Evolutionary conservation across 2,113 vertebrate species (phyloP), one percentile per base, ranked within the genome.

Genomic region (Hippotragus niger): DNA sequence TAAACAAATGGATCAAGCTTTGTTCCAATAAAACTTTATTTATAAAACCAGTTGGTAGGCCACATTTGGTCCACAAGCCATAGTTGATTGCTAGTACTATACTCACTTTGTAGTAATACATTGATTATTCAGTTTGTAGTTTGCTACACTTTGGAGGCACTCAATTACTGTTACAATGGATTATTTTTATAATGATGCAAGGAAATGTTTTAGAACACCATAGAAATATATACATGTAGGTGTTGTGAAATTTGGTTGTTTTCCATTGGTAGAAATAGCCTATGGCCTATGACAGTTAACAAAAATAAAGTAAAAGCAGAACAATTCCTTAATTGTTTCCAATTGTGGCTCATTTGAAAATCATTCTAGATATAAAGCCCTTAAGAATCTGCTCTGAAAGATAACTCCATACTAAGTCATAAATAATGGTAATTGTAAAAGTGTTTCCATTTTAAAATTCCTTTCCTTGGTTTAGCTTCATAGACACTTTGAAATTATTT

Each of bases 11-110:
- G 12, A 62, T 45, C 8, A 40, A 36, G 1, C 6, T 50, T 12
- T 91, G n/a, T 92, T 88, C 10, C 31, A 94, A 36, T 76, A 92
- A 95, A 93, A 92, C 57, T 83, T 88, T 76, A 81, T 82, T 91
- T 87, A 43, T 13, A 90, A 81, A 86, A 92, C 84, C 5, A 92
- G 25, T 8, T 53, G 21, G 14, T 81, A 15, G 57, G 6, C 50
- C 2, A 3, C 5, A 43, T 86, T 90, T 84, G 40, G 25, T 57
- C 40, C 13, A 33, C 10, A 29, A 60, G 8, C 9, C 58, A 23
- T 71, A 36, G 23, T n/a, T 88, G 57, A 27, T 50, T 6, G 5
- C 57, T 57, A 3, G n/a, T 43, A 8, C 25, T 82, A 8, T n/a
- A 11, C 10, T 40, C 23, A 50, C 27, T 71, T 83, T 78, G 9